A percentile compares a stretch with the other conserved stretches of the same genome.
Evolutionary conservation across 2,888 invertebrate genomes (phyloP).

Genomic region (Epistrophella euchroma): DNA sequence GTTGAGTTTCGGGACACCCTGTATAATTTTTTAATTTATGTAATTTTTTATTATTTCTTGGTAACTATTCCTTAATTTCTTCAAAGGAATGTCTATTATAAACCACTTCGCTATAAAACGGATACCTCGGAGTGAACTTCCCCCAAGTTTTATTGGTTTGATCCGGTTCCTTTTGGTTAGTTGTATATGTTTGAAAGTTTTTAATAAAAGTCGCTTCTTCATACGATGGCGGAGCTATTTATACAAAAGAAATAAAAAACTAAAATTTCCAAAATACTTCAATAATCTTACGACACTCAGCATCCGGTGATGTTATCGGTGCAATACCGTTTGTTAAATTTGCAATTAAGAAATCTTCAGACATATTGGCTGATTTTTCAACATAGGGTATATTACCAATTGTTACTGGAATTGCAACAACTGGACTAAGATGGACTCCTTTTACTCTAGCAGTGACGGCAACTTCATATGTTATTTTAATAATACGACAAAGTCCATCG

Average conservation of each 20-base stretch:
- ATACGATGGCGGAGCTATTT: constrained; percentile 10
- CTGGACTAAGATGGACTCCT: constrained; percentile 78
- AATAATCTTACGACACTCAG: constrained; percentile 44
- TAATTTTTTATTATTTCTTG: too few species aligned
- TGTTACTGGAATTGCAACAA: constrained; percentile 81
- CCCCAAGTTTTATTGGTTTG: constrained; percentile 31
- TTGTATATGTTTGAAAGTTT: background rate
- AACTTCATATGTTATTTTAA: constrained; percentile 81
- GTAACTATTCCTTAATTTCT: background rate
- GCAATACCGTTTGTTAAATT: constrained; percentile 43
- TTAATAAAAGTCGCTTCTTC: constrained; percentile 34
- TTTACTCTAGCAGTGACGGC: constrained; percentile 80
- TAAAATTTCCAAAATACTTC: background rate
- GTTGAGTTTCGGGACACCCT: too few species aligned
- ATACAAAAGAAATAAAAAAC: background rate
- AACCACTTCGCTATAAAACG: background rate
- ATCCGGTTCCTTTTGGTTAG: constrained; percentile 9
- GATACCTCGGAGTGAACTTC: constrained; percentile 53
- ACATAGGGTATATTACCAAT: constrained; percentile 81
- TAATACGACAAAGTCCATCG: constrained; percentile 78
- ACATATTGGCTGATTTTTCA: constrained; percentile 12
- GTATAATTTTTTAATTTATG: too few species aligned
- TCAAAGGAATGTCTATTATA: background rate
- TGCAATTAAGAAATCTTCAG: constrained; percentile 35
- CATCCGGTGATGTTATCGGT: background rate